Base-by-base conservation (phyloP, 2,797 vertebrate genomes). In the Cryptoblepharus egeriae region DNA sequence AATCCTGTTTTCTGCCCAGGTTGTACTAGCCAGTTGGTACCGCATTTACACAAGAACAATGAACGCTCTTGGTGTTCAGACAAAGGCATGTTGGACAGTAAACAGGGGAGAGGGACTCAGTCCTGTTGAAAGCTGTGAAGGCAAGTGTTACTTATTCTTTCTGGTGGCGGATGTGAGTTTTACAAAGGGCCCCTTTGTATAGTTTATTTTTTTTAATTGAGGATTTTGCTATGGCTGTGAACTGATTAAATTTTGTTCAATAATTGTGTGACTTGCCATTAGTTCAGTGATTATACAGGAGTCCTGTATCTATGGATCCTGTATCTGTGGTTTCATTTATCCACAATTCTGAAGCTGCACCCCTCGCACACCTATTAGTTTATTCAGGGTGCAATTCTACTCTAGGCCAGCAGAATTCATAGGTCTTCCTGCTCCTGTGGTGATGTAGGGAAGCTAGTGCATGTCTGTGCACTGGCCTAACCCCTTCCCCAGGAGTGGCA, bases 121-220 rank as follows among this genome's bases (percentile, higher is more conserved):
- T 88, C 96, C 98, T 4, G 97, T 99, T 88, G 98, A 99, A 93
- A 99, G 98, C 95, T 99, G 99, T 91, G 98, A 99, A 98, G 99
- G 98, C 97, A 95, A 87, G 82, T 84, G 26, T 75, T 61, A 30
- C 77, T 69, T 63, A 16, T 45, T 71, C 64, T 71, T 74, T 63
- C 30, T 74, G 68, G 74, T 77, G 20, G 20, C 67, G 55, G 55
- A 22, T 16, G 16, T 1, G 35, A 13, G 4, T 35, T 42, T 42
- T 42, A 42, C 39, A 42, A 42, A 42, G 11, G 24, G 1, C 26
- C 18, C 7, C 39, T 74, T 63, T 70, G 61, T 64, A 42, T 22
- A 77, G 16, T 35, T 28, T 68, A 75, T 2, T 24, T 32, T n/a
- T 52, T 24, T 49, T 63, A 28, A 24, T 20, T 57, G 30, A 81